These are phyloP conservation scores for Acrobasis consociella DNA, from an alignment of 2,888 invertebrate species.

Conservation along the genomic window DNA sequence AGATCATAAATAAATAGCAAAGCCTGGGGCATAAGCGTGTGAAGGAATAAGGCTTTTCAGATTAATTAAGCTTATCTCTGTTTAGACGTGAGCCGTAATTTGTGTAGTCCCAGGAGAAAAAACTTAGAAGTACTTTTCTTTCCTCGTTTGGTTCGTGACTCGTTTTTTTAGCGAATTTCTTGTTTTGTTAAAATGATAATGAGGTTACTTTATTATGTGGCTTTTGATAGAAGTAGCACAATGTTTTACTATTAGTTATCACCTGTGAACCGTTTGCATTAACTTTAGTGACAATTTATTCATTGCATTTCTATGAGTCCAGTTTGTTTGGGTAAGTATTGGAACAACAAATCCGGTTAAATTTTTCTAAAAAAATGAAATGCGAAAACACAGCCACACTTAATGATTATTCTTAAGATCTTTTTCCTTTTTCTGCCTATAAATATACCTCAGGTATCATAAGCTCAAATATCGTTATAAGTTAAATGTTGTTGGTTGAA, in stretches of 20 bases:
- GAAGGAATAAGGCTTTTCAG: constrained; percentile 47
- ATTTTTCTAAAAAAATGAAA: no score
- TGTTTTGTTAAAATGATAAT: constrained; percentile 24
- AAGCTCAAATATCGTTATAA: no score
- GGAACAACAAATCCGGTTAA: no score
- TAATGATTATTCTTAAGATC: no score
- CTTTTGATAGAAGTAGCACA: not conserved
- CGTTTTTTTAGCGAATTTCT: constrained; percentile 25
- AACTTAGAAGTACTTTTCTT: constrained; percentile 38
- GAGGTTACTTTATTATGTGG: not conserved
- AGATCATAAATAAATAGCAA: constrained; percentile 32
- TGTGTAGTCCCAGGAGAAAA: constrained; percentile 43
- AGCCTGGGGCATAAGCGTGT: constrained; percentile 41
- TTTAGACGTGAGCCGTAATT: constrained; percentile 53
- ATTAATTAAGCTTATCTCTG: constrained; percentile 59
- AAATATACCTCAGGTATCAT: no score
- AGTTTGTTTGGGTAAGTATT: no score
- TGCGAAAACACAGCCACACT: no score
- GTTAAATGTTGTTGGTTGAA: no score
- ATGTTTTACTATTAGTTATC: not conserved
- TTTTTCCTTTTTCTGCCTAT: no score
- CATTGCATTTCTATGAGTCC: no score
- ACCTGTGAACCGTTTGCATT: no score
- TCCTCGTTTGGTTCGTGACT: constrained; percentile 28
- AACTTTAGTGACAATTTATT: no score